These are phyloP conservation scores for Kuschelorhynchus macadamiae DNA, from an alignment of 2,888 invertebrate species.

Conservation along the genomic window DNA sequence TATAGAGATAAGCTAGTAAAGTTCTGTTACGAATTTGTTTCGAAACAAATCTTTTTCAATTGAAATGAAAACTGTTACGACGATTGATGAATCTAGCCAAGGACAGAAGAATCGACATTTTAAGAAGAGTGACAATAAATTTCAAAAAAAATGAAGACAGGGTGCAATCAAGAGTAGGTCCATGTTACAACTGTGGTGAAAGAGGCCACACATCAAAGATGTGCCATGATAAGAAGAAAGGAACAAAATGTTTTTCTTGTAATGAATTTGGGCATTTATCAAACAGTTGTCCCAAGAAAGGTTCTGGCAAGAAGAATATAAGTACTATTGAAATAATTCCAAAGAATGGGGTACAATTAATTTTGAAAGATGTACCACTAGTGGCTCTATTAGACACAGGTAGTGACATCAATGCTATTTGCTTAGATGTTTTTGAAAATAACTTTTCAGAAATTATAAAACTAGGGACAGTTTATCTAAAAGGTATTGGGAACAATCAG, in stretches of 20 bases:
- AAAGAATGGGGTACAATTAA: constrained; percentile 27
- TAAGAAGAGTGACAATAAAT: too few species aligned
- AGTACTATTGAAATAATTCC: constrained; percentile 26
- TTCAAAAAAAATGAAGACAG: not conserved
- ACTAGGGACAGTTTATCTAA: not conserved
- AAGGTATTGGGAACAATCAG: constrained; percentile 42
- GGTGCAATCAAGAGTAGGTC: not conserved
- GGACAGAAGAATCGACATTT: too few species aligned
- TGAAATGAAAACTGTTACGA: not conserved
- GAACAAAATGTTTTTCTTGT: constrained; percentile 7
- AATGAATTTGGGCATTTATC: constrained; percentile 5
- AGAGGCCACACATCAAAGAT: not conserved
- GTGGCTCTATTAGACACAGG: constrained; percentile 49
- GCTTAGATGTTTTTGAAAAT: constrained; percentile 29
- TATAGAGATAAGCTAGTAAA: too few species aligned
- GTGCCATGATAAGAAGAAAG: not conserved
- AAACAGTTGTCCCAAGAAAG: not conserved
- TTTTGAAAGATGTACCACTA: constrained; percentile 11
- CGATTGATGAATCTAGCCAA: too few species aligned
- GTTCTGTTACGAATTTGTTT: too few species aligned
- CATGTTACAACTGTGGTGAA: not conserved
- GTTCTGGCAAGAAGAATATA: too few species aligned
- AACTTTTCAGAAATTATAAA: not conserved
- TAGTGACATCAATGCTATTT: constrained; percentile 43
- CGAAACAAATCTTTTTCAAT: too few species aligned